Conservation (phyloP, 2,888 invertebrate species). For the Zhengitettix transpicula region DNA sequence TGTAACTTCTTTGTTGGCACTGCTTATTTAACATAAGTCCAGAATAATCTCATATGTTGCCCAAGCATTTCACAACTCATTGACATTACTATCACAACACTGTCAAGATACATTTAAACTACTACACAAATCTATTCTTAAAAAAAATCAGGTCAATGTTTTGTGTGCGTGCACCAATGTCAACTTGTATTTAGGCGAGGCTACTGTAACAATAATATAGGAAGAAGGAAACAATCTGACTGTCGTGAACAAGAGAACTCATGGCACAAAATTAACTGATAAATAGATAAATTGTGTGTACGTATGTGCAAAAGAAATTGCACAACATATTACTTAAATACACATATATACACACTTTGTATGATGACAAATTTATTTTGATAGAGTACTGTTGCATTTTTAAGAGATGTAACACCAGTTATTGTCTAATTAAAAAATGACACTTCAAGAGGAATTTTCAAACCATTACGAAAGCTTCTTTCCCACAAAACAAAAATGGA, state of each 20-base stretch:
- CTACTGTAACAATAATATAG: conserved; percentile 5
- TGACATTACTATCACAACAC: conserved; percentile 1
- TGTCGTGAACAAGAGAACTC: conserved; percentile 2
- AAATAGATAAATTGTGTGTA: conserved; percentile 8
- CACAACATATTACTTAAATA: conserved; percentile 1
- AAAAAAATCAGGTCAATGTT: neutral
- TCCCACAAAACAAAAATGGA: conserved; percentile 85
- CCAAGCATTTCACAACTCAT: neutral
- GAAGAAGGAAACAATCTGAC: conserved; percentile 7
- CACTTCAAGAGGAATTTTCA: conserved; percentile 23
- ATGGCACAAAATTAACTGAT: conserved; percentile 11
- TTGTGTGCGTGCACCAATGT: neutral
- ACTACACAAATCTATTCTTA: neutral
- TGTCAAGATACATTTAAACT: neutral
- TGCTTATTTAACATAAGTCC: neutral
- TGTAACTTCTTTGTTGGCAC: neutral
- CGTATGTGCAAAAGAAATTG: neutral
- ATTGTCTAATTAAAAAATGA: neutral
- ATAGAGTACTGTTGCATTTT: neutral
- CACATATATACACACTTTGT: neutral
- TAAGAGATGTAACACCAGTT: neutral
- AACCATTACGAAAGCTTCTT: conserved; percentile 91
- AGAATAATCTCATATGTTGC: neutral
- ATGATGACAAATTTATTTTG: too few species aligned
- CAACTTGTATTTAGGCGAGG: neutral